These are phyloP conservation scores for Sebastes fasciatus DNA, from an alignment of 2,113 vertebrate species.

Conservation along the genomic window DNA sequence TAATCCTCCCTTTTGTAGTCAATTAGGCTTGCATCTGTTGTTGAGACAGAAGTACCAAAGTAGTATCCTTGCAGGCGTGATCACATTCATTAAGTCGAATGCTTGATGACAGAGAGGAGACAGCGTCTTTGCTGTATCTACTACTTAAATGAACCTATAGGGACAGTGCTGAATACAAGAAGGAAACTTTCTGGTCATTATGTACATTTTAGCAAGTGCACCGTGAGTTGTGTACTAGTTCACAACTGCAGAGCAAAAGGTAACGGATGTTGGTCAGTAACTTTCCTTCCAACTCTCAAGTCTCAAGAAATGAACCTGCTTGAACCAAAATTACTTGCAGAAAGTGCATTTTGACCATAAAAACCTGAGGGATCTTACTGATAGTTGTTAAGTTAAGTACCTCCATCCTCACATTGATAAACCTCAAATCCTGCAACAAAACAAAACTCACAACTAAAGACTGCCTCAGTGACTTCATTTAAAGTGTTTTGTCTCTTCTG, in stretches of 20 bases:
- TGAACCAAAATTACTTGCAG: neutral
- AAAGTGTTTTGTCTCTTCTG: neutral
- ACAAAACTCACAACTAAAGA: neutral
- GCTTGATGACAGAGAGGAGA: slow-evolving; percentile 17
- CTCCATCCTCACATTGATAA: neutral
- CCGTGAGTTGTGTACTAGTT: neutral
- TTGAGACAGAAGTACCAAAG: slow-evolving; percentile 35
- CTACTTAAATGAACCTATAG: slow-evolving; percentile 3
- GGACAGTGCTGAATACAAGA: neutral
- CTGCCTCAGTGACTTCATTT: neutral
- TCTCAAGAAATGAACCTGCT: neutral
- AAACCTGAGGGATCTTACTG: neutral
- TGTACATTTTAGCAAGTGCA: neutral
- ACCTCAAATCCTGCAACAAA: neutral
- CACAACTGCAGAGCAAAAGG: neutral
- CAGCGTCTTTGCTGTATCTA: neutral
- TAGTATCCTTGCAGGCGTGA: slow-evolving; percentile 7
- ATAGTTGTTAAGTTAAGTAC: neutral
- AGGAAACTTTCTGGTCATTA: neutral
- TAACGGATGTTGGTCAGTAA: neutral
- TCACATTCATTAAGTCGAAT: slow-evolving; percentile 33
- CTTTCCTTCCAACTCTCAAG: neutral
- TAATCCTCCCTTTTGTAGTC: neutral
- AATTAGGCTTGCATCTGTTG: slow-evolving; percentile 1
- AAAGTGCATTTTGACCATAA: neutral